These are phyloP conservation scores for Cephonodes hylas DNA, from an alignment of 2,888 invertebrate genomes.

Conservation along the genomic window DNA sequence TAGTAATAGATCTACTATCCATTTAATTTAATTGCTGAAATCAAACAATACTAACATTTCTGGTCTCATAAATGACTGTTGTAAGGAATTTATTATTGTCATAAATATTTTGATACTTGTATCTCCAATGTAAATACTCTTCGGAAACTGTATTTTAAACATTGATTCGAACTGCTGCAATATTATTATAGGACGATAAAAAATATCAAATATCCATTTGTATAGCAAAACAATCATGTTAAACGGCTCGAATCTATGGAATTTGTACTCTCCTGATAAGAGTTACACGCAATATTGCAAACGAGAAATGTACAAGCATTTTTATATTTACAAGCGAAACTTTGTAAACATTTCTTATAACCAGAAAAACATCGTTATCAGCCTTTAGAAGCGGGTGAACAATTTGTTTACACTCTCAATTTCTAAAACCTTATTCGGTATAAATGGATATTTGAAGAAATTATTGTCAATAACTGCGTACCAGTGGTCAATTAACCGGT, in stretches of 20 bases:
- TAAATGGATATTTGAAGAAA: background rate
- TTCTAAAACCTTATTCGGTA: background rate
- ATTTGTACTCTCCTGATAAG: slow-evolving; percentile 1
- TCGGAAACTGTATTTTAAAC: no score
- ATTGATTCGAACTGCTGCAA: background rate
- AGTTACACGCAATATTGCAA: background rate
- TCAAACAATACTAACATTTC: background rate
- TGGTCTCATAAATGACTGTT: background rate
- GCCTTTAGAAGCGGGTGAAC: background rate
- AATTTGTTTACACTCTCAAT: background rate
- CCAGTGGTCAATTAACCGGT: slow-evolving; percentile 3
- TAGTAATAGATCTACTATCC: background rate
- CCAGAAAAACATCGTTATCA: background rate
- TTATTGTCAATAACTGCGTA: background rate
- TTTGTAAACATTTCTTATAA: background rate
- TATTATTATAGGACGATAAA: background rate
- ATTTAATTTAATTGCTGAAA: background rate
- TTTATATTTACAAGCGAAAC: background rate
- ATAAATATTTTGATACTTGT: background rate
- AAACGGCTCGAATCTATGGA: background rate
- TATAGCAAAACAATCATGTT: background rate
- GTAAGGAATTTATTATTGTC: background rate
- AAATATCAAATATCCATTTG: background rate
- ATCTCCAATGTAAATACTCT: no score
- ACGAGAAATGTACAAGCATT: background rate